Conservation (phyloP, 2,888 invertebrate genomes). For the Anthophora plumipes region DNA sequence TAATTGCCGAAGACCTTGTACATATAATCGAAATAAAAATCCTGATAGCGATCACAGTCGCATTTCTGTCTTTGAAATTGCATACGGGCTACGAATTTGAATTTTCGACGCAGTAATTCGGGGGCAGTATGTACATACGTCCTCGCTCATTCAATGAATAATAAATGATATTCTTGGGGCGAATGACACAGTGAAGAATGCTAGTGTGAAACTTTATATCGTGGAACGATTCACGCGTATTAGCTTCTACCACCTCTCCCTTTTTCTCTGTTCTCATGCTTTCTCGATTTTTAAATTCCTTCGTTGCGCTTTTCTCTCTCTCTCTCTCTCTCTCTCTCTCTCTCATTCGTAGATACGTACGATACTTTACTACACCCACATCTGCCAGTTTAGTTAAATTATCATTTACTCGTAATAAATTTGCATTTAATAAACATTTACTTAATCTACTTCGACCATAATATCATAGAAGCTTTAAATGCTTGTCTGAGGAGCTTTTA, state of each 20-base stretch:
- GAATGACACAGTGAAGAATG: slow-evolving; percentile 63
- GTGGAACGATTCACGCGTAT: slow-evolving; percentile 28
- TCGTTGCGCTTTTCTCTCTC: not conserved
- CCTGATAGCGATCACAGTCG: not conserved
- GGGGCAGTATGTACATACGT: slow-evolving; percentile 38
- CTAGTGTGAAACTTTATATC: slow-evolving; percentile 39
- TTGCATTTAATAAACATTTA: no score
- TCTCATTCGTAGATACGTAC: not conserved
- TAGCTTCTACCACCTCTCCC: slow-evolving; percentile 20
- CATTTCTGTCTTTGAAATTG: not conserved
- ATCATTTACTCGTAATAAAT: no score
- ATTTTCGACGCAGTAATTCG: slow-evolving; percentile 45
- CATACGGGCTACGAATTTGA: slow-evolving; percentile 10
- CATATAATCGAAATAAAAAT: not conserved
- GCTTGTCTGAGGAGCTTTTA: no score
- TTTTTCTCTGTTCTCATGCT: not conserved
- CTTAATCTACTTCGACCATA: no score
- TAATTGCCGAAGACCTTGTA: no score
- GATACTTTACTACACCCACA: no score
- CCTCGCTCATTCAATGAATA: slow-evolving; percentile 63
- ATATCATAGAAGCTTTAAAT: no score
- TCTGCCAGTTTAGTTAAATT: no score
- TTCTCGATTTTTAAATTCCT: slow-evolving; percentile 10
- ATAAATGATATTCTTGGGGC: slow-evolving; percentile 62
- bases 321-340: not conserved